phyloP scores from a whole-genome alignment of 2,797 vertebrate species.

The Malurus splendens region DNA sequence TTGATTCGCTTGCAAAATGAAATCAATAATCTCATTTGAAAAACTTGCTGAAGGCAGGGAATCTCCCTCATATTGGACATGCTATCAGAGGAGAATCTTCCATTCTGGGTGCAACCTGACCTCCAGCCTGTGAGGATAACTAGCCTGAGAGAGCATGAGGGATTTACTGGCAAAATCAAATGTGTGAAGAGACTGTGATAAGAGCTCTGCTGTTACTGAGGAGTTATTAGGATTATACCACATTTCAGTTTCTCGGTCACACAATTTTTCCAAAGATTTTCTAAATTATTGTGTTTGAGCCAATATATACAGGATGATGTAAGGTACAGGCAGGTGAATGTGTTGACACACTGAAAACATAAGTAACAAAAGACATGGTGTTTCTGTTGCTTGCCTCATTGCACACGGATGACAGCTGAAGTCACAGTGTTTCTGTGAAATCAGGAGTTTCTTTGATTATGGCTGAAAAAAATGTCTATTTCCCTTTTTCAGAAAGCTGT shows the following conservation, averaged over 20 bases:
- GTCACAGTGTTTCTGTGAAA: not conserved
- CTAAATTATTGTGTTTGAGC: not conserved
- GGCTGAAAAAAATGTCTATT: not conserved
- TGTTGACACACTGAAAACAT: not conserved
- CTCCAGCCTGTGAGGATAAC: conserved; percentile 25
- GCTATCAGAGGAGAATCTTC: conserved; percentile 40
- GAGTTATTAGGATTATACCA: not conserved
- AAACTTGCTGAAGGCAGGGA: conserved; percentile 44
- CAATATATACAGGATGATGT: not conserved
- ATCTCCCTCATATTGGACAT: not conserved
- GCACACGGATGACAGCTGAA: not conserved
- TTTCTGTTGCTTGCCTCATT: not conserved
- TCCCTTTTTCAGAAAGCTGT: not conserved
- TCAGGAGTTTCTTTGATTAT: not conserved
- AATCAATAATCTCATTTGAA: conserved; percentile 62
- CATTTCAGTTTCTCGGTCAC: not conserved
- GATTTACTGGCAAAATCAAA: conserved; percentile 26
- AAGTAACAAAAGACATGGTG: not conserved
- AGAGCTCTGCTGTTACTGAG: not conserved
- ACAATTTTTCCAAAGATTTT: not conserved
- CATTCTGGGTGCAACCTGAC: conserved; percentile 34
- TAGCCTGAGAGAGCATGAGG: not conserved
- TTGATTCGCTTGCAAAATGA: not conserved
- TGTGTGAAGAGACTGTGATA: not conserved
- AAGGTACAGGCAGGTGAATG: not conserved